A percentile compares a stretch with the other conserved stretches of the same genome.
These are phyloP conservation scores for Diplazon laetatorius DNA, from an alignment of 2,888 invertebrate species.

Conservation along the genomic window DNA sequence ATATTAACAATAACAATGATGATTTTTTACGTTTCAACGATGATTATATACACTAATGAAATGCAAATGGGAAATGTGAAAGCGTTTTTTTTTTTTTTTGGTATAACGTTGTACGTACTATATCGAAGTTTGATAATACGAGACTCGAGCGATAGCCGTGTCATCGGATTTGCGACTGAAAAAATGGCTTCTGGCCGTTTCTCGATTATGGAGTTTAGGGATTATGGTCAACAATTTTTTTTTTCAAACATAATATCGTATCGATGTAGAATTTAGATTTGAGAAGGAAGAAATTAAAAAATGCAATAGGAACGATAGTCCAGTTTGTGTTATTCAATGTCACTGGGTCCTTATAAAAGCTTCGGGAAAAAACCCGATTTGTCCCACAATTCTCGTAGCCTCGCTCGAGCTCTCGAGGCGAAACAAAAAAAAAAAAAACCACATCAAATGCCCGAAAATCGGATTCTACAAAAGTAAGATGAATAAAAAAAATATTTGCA, in stretches of 20 bases:
- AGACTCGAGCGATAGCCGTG: no score
- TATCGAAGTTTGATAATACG: constrained; percentile 9
- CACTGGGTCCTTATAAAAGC: no score
- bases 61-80: constrained; percentile 30
- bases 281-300: neutral
- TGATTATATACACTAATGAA: constrained; percentile 56
- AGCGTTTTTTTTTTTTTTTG: neutral
- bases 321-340: no score
- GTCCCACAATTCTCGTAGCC: no score
- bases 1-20: constrained; percentile 42
- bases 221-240: no score
- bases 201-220: no score
- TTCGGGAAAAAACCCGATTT: no score
- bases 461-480: neutral
- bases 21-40: constrained; percentile 45
- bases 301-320: no score
- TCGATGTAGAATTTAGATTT: neutral
- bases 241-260: no score
- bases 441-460: neutral
- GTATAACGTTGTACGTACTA: neutral
- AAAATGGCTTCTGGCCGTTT: no score
- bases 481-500: constrained; percentile 36
- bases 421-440: neutral
- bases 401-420: no score
- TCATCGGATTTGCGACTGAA: no score